Evolutionary conservation across 2,797 vertebrate species (phyloP), one percentile per base, ranked within the genome.

Genomic region (Phoxinus dragarum): DNA sequence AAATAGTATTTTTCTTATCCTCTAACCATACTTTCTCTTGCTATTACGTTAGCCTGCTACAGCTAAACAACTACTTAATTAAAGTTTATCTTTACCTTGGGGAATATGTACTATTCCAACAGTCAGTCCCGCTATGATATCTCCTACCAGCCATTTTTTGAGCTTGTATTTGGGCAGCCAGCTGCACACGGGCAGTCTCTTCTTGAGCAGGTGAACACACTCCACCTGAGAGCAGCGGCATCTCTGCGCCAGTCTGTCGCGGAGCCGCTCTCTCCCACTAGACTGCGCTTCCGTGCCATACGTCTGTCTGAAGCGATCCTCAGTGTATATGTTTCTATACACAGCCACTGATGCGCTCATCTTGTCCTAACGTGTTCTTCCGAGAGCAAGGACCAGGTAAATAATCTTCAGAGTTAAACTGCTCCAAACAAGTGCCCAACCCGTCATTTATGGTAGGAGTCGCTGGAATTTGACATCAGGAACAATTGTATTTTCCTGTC

Each of bases 101-200:
- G 97, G 97, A 85, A 98, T 97, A 90, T 98, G 97, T 40, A 98
- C 95, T 73, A 98, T 93, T 14, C 97, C 97, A 47, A 98, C 97
- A 0, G 97, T 98, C 86, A 98, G 90, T 54, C 97, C 97, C 0
- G 96, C 96, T 75, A 98, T 88, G 0, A 94, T 94, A 38, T 98
- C 97, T 90, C 97, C 97, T 40, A 97, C 91, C 52, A 98, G 93
- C 96, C 97, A 98, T 90, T 96, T 95, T 92, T 92, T 95, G 34
- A 96, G 91, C 84, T 93, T 95, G 94, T 98, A 98, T 68, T 88
- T 92, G 12, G 97, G 97, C 86, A 98, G 93, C 97, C 97, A 98
- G 91, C 76, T 92, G 80, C 95, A 91, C 34, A 96, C 93, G 9
- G 97, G 97, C 23, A 97, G 90, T 61, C 97, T 93, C 5, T 94